Evolutionary conservation across 2,888 invertebrate genomes (phyloP).

Genomic region (Dioctria rufipes): DNA sequence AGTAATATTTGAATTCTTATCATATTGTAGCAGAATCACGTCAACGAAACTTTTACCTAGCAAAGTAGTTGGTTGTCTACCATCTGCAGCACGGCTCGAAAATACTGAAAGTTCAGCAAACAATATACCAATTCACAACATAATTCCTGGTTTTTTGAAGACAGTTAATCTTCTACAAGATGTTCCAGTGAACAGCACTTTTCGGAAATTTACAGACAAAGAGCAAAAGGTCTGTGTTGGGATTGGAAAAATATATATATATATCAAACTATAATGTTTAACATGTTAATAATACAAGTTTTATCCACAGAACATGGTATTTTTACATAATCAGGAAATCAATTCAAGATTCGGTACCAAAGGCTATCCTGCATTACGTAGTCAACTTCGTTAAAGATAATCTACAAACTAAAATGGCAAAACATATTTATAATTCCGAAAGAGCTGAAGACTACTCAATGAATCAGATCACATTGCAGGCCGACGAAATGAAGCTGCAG

Average conservation of each 20-base stretch:
- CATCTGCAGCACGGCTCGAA: slow-evolving; percentile 69
- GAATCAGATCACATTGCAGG: no score
- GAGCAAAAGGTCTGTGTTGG: slow-evolving; percentile 98
- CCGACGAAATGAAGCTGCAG: no score
- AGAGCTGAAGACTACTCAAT: no score
- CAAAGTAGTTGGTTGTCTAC: slow-evolving; percentile 72
- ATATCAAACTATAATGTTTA: neutral
- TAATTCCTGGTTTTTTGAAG: slow-evolving; percentile 80
- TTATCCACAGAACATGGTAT: slow-evolving; percentile 89
- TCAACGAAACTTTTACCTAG: slow-evolving; percentile 65
- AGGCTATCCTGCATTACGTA: slow-evolving; percentile 99
- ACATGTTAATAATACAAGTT: neutral
- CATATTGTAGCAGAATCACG: slow-evolving; percentile 64
- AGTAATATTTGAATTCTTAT: slow-evolving; percentile 12
- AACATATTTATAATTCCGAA: slow-evolving; percentile 74
- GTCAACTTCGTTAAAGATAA: slow-evolving; percentile 99
- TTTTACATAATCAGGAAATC: slow-evolving; percentile 99
- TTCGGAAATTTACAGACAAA: slow-evolving; percentile 87
- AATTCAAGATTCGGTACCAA: slow-evolving; percentile 98
- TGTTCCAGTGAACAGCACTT: slow-evolving; percentile 82
- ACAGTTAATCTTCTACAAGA: slow-evolving; percentile 94
- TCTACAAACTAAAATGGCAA: slow-evolving; percentile 97
- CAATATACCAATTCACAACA: slow-evolving; percentile 71
- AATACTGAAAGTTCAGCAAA: slow-evolving; percentile 71
- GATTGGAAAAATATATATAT: slow-evolving; percentile 79